A percentile compares a stretch with the other conserved stretches of the same genome.
Conservation (phyloP, 2,888 invertebrate species). For the Pseudoips prasinana region DNA sequence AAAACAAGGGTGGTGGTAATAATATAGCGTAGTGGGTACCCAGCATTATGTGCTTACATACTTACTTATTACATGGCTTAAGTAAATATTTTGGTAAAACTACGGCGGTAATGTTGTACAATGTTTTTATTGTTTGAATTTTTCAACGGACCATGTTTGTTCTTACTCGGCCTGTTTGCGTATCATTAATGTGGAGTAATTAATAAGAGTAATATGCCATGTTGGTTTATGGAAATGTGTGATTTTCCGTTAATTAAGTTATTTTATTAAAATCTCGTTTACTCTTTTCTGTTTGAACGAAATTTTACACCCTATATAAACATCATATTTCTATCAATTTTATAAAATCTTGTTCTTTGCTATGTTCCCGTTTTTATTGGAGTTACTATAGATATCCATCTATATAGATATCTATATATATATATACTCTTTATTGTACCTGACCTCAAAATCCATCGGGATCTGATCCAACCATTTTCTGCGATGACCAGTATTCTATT, state of each 20-base stretch:
- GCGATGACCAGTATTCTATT: too few species aligned
- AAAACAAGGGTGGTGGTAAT: slow-evolving; percentile 75
- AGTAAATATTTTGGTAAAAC: slow-evolving; percentile 47
- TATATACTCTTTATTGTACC: too few species aligned
- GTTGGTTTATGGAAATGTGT: slow-evolving; percentile 14
- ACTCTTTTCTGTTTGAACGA: too few species aligned
- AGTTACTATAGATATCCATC: too few species aligned
- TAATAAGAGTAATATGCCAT: slow-evolving; percentile 23
- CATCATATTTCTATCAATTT: too few species aligned
- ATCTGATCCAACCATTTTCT: too few species aligned
- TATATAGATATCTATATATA: too few species aligned
- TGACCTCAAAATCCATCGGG: too few species aligned
- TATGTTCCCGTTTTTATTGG: too few species aligned
- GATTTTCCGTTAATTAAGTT: slow-evolving; percentile 19
- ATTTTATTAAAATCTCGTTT: too few species aligned
- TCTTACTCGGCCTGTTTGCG: slow-evolving; percentile 27
- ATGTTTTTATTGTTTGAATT: slow-evolving; percentile 54
- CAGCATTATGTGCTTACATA: slow-evolving; percentile 26
- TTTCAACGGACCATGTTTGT: slow-evolving; percentile 45
- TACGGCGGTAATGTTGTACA: slow-evolving; percentile 42
- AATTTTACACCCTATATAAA: too few species aligned
- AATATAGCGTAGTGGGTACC: slow-evolving; percentile 34
- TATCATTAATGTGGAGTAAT: slow-evolving; percentile 35
- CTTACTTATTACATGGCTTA: slow-evolving; percentile 43
- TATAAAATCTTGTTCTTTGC: too few species aligned